These are phyloP conservation scores for Numenius arquata DNA, from an alignment of 2,113 vertebrate species.

Conservation along the genomic window DNA sequence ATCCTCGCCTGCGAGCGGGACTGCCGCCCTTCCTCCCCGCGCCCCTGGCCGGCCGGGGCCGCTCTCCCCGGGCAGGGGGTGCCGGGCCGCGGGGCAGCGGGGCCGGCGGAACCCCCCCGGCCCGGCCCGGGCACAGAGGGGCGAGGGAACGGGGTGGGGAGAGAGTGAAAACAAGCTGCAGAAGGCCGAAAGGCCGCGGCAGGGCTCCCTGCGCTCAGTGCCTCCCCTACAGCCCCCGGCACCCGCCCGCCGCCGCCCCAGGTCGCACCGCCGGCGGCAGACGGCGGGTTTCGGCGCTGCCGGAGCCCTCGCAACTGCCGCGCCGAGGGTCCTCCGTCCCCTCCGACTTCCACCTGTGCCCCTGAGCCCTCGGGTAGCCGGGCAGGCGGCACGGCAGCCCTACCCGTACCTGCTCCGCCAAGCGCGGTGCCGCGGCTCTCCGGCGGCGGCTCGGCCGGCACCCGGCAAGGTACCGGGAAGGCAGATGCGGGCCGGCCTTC, in stretches of 20 bases:
- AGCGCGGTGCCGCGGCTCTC: not conserved
- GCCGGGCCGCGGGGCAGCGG: not conserved
- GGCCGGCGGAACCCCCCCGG: too few species aligned
- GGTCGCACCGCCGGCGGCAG: not conserved
- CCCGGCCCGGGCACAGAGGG: too few species aligned
- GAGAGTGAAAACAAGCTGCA: not conserved
- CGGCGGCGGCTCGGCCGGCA: not conserved
- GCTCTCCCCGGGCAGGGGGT: not conserved
- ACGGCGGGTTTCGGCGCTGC: not conserved
- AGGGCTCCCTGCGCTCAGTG: not conserved
- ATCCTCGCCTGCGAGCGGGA: constrained; percentile 33
- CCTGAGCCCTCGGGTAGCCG: too few species aligned
- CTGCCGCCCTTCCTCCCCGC: not conserved
- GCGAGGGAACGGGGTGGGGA: not conserved
- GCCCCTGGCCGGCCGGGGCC: not conserved
- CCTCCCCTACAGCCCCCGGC: not conserved
- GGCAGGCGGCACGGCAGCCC: not conserved
- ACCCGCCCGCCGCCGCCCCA: not conserved
- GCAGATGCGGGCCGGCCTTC: not conserved
- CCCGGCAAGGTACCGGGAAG: not conserved
- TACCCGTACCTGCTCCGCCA: not conserved
- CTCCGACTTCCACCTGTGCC: not conserved
- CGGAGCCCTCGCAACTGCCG: not conserved
- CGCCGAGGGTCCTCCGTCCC: not conserved
- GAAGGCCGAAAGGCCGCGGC: not conserved